Evolutionary conservation across 2,113 vertebrate species (phyloP).

Genomic region (Ailurus styani): DNA sequence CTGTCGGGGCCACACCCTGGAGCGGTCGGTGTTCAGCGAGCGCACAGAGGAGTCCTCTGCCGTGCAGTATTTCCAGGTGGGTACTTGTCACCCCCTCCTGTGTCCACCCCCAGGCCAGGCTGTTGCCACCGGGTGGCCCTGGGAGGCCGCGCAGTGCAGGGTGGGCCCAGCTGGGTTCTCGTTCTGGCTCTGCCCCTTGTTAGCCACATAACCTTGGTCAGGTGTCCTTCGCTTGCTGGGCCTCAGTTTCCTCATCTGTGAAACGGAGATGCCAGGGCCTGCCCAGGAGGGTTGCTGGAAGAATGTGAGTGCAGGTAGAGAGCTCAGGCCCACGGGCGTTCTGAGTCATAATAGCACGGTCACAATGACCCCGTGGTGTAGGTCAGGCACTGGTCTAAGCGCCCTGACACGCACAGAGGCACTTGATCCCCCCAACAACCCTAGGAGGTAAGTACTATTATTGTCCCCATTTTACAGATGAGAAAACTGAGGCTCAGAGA

Average conservation of each 20-base stretch:
- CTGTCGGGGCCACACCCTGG: conserved; percentile 87
- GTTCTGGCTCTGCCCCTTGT: not conserved
- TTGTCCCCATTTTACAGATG: conserved; percentile 71
- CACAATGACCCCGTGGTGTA: not conserved
- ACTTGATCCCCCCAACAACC: conserved; percentile 26
- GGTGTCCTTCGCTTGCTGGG: not conserved
- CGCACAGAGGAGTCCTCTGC: conserved; percentile 96
- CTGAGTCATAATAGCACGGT: not conserved
- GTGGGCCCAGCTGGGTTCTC: not conserved
- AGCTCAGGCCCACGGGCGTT: not conserved
- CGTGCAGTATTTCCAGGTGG: conserved; percentile 98
- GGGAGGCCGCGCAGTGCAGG: not conserved
- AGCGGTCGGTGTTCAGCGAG: conserved; percentile 93
- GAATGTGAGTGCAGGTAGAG: not conserved
- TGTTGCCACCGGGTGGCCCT: rapidly evolving
- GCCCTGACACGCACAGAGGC: not conserved
- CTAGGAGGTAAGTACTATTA: conserved; percentile 56
- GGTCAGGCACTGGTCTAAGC: not conserved
- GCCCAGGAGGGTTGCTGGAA: conserved; percentile 14
- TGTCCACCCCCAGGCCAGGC: not conserved
- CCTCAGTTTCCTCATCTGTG: conserved; percentile 59
- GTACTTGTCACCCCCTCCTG: rapidly evolving
- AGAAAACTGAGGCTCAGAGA: conserved; percentile 73
- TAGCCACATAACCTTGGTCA: not conserved
- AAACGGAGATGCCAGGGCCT: not conserved